Percentiles rank a stretch among this genome's conserved stretches.
Conservation (phyloP, 2,113 vertebrate species). For the Rhineura floridana region DNA sequence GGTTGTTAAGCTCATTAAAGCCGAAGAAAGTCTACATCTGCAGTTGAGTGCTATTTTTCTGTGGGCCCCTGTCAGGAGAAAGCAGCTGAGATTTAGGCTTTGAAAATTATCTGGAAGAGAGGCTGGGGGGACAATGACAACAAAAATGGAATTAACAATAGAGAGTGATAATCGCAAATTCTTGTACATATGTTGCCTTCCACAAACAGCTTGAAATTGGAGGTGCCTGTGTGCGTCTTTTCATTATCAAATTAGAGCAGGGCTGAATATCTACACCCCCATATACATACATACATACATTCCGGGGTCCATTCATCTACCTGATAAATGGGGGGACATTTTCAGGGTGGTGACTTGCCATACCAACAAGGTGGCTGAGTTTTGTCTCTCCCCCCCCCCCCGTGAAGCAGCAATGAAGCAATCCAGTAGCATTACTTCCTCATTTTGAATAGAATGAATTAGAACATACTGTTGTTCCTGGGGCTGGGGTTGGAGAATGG, state of each 20-base stretch:
- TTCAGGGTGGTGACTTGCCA: too few relatives aligned
- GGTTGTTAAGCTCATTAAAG: neutral
- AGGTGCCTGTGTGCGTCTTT: neutral
- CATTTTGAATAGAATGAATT: neutral
- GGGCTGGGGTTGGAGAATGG: neutral
- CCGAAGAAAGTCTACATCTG: neutral
- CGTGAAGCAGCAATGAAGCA: neutral
- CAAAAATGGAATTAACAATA: neutral
- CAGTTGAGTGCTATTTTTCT: neutral
- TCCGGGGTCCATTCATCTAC: neutral
- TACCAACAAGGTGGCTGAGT: too few relatives aligned
- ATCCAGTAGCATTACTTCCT: neutral
- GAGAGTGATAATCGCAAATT: neutral
- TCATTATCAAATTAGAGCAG: neutral
- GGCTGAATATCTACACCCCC: too few relatives aligned
- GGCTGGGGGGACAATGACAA: neutral
- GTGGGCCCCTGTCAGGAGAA: neutral
- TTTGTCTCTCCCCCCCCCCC: neutral
- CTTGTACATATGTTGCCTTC: neutral
- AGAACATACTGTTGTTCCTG: neutral
- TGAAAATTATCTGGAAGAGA: neutral
- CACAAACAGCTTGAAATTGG: neutral
- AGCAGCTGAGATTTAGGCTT: constrained; percentile 4
- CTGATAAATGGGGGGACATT: too few relatives aligned
- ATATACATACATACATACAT: too few relatives aligned